Evolutionary conservation across 2,888 invertebrate genomes (phyloP), one percentile per base, ranked within the genome.

Genomic region (Synanthedon vespiformis): DNA sequence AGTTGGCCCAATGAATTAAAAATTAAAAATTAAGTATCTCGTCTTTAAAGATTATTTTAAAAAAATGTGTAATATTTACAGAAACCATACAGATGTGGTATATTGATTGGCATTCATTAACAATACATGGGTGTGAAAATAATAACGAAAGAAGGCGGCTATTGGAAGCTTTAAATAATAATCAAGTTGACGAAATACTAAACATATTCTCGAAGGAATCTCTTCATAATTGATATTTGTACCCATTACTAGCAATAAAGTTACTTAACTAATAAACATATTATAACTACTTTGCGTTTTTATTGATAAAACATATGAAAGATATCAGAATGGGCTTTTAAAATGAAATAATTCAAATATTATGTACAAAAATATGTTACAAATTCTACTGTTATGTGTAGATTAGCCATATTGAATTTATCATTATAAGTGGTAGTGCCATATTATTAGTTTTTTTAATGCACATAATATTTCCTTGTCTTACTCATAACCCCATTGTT

Each of bases 41-140:
- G 8, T 34, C 34, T 2, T 34, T 22, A 22, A 22, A 22, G 4
- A 22, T 22, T 4, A 34, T 4, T 22, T 22, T 22, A 1, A 22
- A 22, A 22, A 22, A 22, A 22, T 34, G 10, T 34, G 8, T 34
- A 34, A 34, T 34, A 34, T 34, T 77, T 72, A 41, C 69, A 86
- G 86, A 70, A 40, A 72, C 67, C 40, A 63, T 86, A 16, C 56
- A 72, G 27, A 75, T 80, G 55, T 87, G 86, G 86, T 81, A 78
- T 62, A 57, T 56, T 13, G 82, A 86, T 56, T 82, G 77, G 77
- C 66, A 69, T 44, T 60, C 65, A 52, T 56, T 82, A 13, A 70
- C 74, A 8, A 54, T 79, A 40, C 69, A 70, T 48, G 63, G 61
- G 34, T 68, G 67, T 51, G 70, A 67, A 54, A 58, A 57, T 51